Evolutionary conservation across 2,797 vertebrate genomes (phyloP).

Genomic region (Pachyuromys duprasi): DNA sequence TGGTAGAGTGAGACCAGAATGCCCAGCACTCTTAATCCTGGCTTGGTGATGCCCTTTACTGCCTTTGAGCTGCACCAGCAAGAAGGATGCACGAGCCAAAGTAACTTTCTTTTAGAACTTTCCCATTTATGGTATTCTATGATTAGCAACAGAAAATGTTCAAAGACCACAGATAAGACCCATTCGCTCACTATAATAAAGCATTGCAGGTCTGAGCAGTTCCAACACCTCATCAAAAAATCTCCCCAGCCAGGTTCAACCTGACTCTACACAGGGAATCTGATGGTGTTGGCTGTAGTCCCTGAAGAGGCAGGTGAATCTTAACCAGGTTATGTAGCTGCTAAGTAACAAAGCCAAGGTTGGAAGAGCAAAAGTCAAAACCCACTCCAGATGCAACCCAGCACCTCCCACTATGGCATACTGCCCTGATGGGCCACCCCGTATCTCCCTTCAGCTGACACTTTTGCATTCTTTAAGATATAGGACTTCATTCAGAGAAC

Average conservation of each 20-base stretch:
- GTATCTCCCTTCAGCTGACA: fast-evolving
- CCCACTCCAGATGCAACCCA: fast-evolving
- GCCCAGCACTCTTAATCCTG: neutral
- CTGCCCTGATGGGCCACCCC: fast-evolving
- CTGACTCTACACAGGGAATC: neutral
- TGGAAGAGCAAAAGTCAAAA: fast-evolving
- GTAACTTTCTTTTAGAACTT: neutral
- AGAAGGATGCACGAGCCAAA: neutral
- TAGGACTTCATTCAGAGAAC: neutral
- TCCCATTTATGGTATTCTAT: too few relatives aligned
- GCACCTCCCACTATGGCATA: fast-evolving
- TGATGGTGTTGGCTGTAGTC: fast-evolving
- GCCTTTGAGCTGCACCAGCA: too few relatives aligned
- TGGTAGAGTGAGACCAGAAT: neutral
- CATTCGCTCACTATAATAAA: fast-evolving
- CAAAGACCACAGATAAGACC: fast-evolving
- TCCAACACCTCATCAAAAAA: neutral
- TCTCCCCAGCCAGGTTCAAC: fast-evolving
- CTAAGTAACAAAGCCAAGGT: too few relatives aligned
- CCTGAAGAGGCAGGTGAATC: fast-evolving
- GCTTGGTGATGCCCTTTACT: neutral
- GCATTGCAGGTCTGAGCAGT: neutral
- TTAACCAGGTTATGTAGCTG: neutral
- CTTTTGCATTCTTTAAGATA: too few relatives aligned
- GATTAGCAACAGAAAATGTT: neutral